These are phyloP conservation scores for Albula glossodonta DNA, from an alignment of 2,113 vertebrate genomes.

Conservation along the genomic window DNA sequence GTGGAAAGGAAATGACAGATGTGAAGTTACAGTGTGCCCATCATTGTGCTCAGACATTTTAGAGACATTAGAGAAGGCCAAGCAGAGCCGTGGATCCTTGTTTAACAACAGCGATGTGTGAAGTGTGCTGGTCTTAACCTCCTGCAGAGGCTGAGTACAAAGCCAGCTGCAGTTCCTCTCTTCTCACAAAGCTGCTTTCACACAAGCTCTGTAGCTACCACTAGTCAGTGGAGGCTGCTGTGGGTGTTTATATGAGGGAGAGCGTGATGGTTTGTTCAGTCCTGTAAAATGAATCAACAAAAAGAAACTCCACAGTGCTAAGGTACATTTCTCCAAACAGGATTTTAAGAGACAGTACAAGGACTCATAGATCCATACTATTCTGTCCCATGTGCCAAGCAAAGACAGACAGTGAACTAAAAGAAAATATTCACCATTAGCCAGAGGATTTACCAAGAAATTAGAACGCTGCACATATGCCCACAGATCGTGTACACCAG, in stretches of 20 bases:
- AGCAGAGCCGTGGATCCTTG: not conserved
- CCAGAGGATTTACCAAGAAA: not conserved
- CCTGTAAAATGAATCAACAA: no score
- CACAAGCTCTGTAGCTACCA: not conserved
- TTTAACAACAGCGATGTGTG: not conserved
- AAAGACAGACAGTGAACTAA: not conserved
- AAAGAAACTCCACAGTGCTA: no score
- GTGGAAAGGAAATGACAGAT: slow-evolving; percentile 42
- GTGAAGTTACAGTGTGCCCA: not conserved
- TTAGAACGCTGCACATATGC: not conserved
- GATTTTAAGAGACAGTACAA: not conserved
- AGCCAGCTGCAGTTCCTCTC: not conserved
- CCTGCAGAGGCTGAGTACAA: not conserved
- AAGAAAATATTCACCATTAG: not conserved
- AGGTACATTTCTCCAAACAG: not conserved
- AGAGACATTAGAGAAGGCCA: slow-evolving; percentile 23
- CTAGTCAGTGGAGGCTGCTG: not conserved
- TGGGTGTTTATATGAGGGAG: not conserved
- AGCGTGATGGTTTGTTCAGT: not conserved
- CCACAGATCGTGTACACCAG: not conserved
- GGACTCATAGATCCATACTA: not conserved
- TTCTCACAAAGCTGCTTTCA: not conserved
- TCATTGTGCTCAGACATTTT: slow-evolving; percentile 43
- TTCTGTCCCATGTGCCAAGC: not conserved
- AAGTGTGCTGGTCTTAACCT: not conserved